These are phyloP conservation scores for Irena cyanogastra DNA, from an alignment of 2,113 vertebrate species.

Conservation along the genomic window DNA sequence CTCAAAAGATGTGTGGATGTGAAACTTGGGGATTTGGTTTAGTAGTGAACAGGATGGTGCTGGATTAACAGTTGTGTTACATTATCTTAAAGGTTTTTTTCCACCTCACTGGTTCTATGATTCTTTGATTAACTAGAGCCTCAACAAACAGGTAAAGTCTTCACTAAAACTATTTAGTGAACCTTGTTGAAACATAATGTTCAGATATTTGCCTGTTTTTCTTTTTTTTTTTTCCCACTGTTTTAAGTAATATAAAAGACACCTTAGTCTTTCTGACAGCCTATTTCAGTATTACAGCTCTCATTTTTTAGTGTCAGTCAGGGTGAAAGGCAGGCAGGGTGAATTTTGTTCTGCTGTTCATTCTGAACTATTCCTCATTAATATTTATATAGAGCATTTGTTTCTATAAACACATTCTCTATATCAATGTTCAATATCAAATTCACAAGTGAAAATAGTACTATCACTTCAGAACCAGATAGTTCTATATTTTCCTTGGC, in stretches of 20 bases:
- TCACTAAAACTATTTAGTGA: neutral
- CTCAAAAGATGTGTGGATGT: neutral
- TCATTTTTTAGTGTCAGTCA: neutral
- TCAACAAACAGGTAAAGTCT: neutral
- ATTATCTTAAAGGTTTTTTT: neutral
- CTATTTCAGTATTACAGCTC: neutral
- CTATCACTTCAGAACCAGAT: neutral
- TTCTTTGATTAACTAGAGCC: neutral
- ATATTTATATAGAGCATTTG: neutral
- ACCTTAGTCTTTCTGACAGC: accelerated
- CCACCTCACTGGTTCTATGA: neutral
- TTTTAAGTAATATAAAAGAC: neutral
- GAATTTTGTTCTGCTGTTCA: neutral
- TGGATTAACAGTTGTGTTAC: neutral
- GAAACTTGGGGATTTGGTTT: neutral
- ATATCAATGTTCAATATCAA: neutral
- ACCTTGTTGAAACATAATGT: neutral
- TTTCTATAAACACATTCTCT: neutral
- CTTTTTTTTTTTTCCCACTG: neutral
- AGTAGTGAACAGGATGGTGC: neutral
- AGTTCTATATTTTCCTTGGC: neutral
- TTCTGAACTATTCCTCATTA: neutral
- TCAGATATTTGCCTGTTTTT: neutral
- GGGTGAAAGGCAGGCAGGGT: neutral
- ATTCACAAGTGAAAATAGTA: neutral